Percentiles rank a stretch among this genome's conserved stretches.
phyloP scores from a whole-genome alignment of 2,797 vertebrate species.

The Rhinella marina region DNA sequence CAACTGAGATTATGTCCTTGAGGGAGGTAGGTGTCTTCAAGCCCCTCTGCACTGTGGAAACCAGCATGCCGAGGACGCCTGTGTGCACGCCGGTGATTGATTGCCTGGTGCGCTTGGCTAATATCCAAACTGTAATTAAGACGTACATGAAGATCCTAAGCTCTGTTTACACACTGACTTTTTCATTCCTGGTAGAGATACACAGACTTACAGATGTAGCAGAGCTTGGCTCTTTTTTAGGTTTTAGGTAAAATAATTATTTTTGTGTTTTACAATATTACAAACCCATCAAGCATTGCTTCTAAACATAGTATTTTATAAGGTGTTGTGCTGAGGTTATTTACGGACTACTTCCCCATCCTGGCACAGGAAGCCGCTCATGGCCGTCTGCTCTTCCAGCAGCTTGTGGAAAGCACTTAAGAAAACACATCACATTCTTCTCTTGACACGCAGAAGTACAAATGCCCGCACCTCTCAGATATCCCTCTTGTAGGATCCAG shows the following conservation, averaged over 20 bases:
- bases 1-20: not conserved
- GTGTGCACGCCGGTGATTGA: not conserved
- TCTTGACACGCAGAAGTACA: not conserved
- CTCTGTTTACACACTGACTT: too few relatives aligned
- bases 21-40: not conserved
- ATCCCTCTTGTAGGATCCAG: not conserved
- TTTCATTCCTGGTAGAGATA: too few relatives aligned
- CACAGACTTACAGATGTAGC: too few relatives aligned
- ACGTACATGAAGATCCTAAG: not conserved
- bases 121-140: not conserved
- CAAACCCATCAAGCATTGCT: not conserved
- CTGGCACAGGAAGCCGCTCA: slow-evolving; percentile 4
- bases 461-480: not conserved
- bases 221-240: too few relatives aligned
- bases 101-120: not conserved
- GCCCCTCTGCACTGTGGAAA: too few relatives aligned
- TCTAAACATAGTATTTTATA: not conserved
- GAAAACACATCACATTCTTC: not conserved
- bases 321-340: not conserved
- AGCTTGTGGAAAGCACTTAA: not conserved
- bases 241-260: too few relatives aligned
- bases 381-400: not conserved
- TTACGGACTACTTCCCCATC: slow-evolving; percentile 5
- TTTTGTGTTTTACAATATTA: not conserved
- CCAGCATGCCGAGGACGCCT: not conserved